phyloP scores from a whole-genome alignment of 2,113 vertebrate genomes.

The Tragelaphus imberbis region DNA sequence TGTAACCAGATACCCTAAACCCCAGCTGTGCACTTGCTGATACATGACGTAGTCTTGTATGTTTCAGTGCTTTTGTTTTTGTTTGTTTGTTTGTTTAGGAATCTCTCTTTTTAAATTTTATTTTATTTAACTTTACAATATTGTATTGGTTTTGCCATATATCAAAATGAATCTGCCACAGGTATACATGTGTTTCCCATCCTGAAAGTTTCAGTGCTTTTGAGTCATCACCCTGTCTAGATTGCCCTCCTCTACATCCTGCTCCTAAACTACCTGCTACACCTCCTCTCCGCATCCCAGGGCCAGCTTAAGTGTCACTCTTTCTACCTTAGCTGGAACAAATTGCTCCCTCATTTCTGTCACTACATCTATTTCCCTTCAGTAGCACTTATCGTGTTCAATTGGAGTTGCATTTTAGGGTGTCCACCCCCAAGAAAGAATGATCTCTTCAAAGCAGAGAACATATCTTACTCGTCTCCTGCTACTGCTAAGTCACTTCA shows the following conservation, averaged over 20 bases:
- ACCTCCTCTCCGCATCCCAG: not conserved
- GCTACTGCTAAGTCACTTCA: too few species aligned
- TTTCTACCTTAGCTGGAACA: not conserved
- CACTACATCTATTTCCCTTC: not conserved
- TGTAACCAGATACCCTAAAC: not conserved
- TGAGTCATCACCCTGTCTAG: not conserved
- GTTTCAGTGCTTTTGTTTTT: not conserved
- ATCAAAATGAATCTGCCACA: too few species aligned
- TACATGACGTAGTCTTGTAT: not conserved
- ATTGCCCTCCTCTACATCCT: not conserved
- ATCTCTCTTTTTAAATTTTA: too few species aligned
- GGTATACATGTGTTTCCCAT: too few species aligned
- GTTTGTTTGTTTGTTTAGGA: too few species aligned
- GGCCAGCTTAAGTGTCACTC: not conserved
- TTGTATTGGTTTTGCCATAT: too few species aligned
- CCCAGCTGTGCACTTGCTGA: not conserved
- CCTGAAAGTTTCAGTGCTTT: not conserved
- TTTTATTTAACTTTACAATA: too few species aligned
- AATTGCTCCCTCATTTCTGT: constrained; percentile 31
- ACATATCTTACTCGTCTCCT: constrained; percentile 19
- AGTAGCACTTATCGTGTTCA: not conserved
- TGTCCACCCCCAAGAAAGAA: not conserved
- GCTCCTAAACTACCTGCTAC: not conserved
- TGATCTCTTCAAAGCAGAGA: constrained; percentile 34
- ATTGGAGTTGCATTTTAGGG: constrained; percentile 24